phyloP scores from a whole-genome alignment of 2,113 vertebrate genomes.

The Coracopsis vasa region DNA sequence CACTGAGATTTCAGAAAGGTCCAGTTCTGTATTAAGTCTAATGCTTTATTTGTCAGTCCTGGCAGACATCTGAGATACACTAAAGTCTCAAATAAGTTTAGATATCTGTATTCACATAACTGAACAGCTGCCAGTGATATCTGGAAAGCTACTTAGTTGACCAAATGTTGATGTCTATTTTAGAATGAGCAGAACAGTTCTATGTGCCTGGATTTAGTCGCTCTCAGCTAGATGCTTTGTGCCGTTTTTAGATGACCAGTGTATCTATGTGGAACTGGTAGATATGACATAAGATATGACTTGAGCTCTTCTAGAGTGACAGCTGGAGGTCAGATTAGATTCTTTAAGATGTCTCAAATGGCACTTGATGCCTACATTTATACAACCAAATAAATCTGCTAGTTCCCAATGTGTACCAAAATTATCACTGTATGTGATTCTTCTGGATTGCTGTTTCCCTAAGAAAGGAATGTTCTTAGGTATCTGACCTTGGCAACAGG shows the following conservation, averaged over 20 bases:
- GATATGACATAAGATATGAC: neutral
- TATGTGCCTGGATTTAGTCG: neutral
- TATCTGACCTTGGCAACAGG: neutral
- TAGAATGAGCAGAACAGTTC: neutral
- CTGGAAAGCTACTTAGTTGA: neutral
- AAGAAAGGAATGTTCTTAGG: neutral
- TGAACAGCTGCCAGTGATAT: neutral
- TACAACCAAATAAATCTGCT: neutral
- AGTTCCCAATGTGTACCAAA: neutral
- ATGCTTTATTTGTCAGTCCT: neutral
- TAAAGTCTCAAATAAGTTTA: neutral
- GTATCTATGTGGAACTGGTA: neutral
- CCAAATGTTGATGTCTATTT: conserved; percentile 16
- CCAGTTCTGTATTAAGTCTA: neutral
- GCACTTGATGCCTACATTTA: neutral
- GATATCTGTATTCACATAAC: neutral
- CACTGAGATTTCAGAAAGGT: neutral
- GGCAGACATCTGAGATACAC: neutral
- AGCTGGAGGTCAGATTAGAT: conserved; percentile 5
- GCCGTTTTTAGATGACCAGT: neutral
- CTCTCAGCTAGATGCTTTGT: neutral
- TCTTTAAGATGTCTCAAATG: neutral
- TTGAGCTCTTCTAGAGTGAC: neutral
- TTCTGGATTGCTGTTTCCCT: neutral
- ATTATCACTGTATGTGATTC: neutral